phyloP scores from a whole-genome alignment of 2,888 invertebrate species.

The Poecilus cupreus region DNA sequence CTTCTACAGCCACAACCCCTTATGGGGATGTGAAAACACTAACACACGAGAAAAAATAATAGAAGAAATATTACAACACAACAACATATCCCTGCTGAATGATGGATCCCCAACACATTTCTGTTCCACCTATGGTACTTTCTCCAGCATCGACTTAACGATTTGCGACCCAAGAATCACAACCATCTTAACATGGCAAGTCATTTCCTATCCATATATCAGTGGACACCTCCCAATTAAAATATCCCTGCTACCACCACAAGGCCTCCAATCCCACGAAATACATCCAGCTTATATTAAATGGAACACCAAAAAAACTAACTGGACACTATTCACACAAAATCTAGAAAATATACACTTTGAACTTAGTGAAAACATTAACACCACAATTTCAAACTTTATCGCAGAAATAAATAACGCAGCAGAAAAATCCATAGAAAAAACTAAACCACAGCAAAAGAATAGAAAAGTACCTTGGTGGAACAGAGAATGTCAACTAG shows the following conservation, averaged over 20 bases:
- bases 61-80: conserved; percentile 60
- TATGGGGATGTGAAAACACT: conserved; percentile 57
- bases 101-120: conserved; percentile 60
- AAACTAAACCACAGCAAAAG: background rate
- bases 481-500: conserved; percentile 4
- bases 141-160: conserved; percentile 61
- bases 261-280: background rate
- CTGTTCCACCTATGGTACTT: conserved; percentile 39
- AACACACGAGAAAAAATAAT: conserved; percentile 28
- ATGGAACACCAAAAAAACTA: conserved; percentile 1
- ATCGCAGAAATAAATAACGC: background rate
- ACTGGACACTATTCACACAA: background rate
- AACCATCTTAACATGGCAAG: conserved; percentile 15
- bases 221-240: conserved; percentile 62
- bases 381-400: background rate
- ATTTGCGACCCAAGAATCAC: conserved; percentile 52
- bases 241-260: background rate
- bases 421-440: background rate
- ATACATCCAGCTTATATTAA: background rate
- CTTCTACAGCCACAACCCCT: conserved; percentile 62
- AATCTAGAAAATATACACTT: background rate
- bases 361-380: background rate
- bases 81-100: conserved; percentile 54
- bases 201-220: conserved; percentile 36
- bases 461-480: conserved; percentile 4